A percentile compares a stretch with the other conserved stretches of the same genome.
phyloP scores from a whole-genome alignment of 2,888 invertebrate species.

The Orthosia gracilis region DNA sequence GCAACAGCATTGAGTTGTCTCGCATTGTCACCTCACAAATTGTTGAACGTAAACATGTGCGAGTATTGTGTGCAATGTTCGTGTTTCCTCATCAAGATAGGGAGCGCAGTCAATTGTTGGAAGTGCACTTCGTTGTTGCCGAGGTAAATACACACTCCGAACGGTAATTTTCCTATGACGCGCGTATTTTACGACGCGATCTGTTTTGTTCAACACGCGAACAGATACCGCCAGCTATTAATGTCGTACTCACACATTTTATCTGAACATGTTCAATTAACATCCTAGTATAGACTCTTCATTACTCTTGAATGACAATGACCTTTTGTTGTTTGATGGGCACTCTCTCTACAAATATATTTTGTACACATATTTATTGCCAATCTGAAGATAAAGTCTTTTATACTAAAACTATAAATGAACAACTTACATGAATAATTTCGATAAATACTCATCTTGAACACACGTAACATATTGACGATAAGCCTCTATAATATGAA shows the following conservation, averaged over 20 bases:
- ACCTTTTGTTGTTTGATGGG: slow-evolving; percentile 44
- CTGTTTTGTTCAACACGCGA: slow-evolving; percentile 62
- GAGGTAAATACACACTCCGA: slow-evolving; percentile 67
- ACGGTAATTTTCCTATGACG: slow-evolving; percentile 71
- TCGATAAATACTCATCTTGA: slow-evolving; percentile 42
- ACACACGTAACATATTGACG: slow-evolving; percentile 49
- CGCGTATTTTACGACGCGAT: slow-evolving; percentile 58
- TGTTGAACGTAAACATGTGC: slow-evolving; percentile 58
- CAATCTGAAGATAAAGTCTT: slow-evolving; percentile 14
- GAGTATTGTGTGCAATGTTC: slow-evolving; percentile 71
- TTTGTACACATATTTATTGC: slow-evolving; percentile 24
- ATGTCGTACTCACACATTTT: slow-evolving; percentile 45
- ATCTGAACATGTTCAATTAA: slow-evolving; percentile 58
- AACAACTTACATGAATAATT: slow-evolving; percentile 47
- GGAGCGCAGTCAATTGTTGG: slow-evolving; percentile 77
- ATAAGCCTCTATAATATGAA: slow-evolving; percentile 59
- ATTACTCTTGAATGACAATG: slow-evolving; percentile 44
- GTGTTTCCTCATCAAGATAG: slow-evolving; percentile 79
- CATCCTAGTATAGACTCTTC: slow-evolving; percentile 25
- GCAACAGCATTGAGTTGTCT: slow-evolving; percentile 41
- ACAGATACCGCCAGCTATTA: slow-evolving; percentile 51
- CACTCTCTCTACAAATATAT: slow-evolving; percentile 6
- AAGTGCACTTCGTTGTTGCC: slow-evolving; percentile 84
- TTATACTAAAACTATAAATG: slow-evolving; percentile 35
- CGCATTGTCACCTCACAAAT: slow-evolving; percentile 63